These are phyloP conservation scores for Trachymyrmex septentrionalis DNA, from an alignment of 1,140 invertebrate genomes.

Conservation along the genomic window DNA sequence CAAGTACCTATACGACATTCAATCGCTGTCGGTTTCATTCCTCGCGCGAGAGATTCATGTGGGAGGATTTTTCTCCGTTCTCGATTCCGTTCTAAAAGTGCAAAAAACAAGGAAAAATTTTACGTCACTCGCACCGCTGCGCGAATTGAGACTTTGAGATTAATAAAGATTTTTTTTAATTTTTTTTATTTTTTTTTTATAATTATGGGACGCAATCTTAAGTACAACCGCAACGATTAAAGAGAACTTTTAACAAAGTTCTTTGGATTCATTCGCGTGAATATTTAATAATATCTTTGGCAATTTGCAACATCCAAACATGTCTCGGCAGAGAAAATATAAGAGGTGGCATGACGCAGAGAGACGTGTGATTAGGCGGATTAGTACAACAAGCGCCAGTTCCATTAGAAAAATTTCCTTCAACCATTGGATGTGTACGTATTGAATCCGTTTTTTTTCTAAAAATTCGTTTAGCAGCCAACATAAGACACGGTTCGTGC, in stretches of 20 bases:
- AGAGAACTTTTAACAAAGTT: background rate
- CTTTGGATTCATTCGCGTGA: background rate
- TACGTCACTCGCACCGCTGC: background rate
- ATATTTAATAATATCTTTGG: slow-evolving; percentile 67
- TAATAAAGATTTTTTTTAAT: background rate
- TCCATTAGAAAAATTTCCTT: slow-evolving; percentile 79
- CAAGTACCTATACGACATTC: slow-evolving; percentile 70
- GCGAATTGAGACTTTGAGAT: background rate
- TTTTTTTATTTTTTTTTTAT: no score
- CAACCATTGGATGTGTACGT: slow-evolving; percentile 83
- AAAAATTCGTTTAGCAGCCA: slow-evolving; percentile 75
- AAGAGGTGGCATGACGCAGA: slow-evolving; percentile 78
- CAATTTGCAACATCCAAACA: slow-evolving; percentile 78
- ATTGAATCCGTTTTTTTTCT: slow-evolving; percentile 81
- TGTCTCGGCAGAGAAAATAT: slow-evolving; percentile 70
- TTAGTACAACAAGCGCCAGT: slow-evolving; percentile 78
- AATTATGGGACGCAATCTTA: background rate
- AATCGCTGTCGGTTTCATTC: background rate
- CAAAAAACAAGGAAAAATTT: background rate
- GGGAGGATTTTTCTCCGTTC: background rate
- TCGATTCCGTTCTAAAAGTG: slow-evolving; percentile 20
- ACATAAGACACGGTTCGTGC: slow-evolving; percentile 71
- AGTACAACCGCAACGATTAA: background rate
- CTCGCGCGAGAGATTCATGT: background rate
- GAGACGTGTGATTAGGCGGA: slow-evolving; percentile 72